Evolutionary conservation across 1,140 invertebrate species (phyloP), one percentile per base, ranked within the genome.

Genomic region (Whitmania pigra): DNA sequence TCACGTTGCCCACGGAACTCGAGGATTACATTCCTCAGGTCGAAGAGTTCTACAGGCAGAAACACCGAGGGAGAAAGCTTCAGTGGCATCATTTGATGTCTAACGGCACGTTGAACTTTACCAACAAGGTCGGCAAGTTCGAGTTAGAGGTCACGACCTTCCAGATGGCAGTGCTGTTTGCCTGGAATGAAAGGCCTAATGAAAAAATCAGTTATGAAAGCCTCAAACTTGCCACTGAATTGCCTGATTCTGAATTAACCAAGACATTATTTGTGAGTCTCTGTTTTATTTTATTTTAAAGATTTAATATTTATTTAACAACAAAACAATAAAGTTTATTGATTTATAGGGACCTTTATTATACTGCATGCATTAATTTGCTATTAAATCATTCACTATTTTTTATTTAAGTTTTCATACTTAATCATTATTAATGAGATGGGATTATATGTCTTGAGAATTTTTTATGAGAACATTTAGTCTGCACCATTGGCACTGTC

Each of bases 81-180:
- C 93, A 96, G 83, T 99, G 97, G 97, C 95, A 98, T 82, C 94
- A 99, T 85, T 94, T 98, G 77, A 98, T 99, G 94, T 97, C 94
- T 66, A 97, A 97, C 85, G 96, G 95, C 77, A 85, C 80, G 72
- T 79, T 81, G 69, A 78, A 78, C 36, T 99, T 98, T 85, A 86
- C 88, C 3, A 97, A 95, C 83, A 87, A 89, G 78, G 88, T 92
- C 60, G 94, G 95, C 15, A 88, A 90, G 77, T 99, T 93, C 84
- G 97, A 99, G 84, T 84, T 99, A 73, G 97, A 99, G 81, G 93
- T 99, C 3, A 98, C 96, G 11, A 97, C 95, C 31, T 97, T 98
- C 82, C 97, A 99, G 88, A 97, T 98, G 93, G 93, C 94, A 71
- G 94, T 99, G n/a, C 84, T 99, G 25, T 98, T 97, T 84, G 92